Base-by-base conservation (phyloP, 2,113 vertebrate genomes). In the Calyptomena viridis region DNA sequence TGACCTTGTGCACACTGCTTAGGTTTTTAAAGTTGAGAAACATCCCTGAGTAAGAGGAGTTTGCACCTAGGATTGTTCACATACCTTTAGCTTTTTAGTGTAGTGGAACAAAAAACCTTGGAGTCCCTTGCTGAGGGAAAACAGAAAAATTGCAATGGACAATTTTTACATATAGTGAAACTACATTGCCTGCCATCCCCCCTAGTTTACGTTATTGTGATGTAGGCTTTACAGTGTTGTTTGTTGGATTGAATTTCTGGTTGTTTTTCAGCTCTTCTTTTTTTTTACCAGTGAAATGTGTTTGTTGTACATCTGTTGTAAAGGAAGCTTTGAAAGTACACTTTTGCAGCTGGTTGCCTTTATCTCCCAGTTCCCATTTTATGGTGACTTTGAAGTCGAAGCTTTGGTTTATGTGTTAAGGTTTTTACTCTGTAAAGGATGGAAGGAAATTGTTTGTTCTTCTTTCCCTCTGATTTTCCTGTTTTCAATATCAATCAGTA, bases 331-430 rank as follows among this genome's bases (percentile, higher is more conserved):
- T 86, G 81, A 47, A 87, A 93, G 56, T 50, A 20, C 31, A 4
- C 35, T 71, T 81, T n/a, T 69, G 35, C 46, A 84, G 42, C 56
- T 84, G 44, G 31, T 74, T 82, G 37, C 60, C 49, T 94, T 94
- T 88, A 73, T 76, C 56, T 90, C 40, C 27, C 28, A 39, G 10
- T 92, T 89, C 16, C 33, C 31, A 37, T 81, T 85, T 62, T 76
- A 68, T 12, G 17, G 31, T 74, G 79, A 76, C 88, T 95, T 95
- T 93, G 89, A 95, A 92, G 72, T 52, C 74, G 75, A 64, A 82
- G 37, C 87, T 78, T 96, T 91, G 40, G 79, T 80, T 33, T 72
- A 3, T 60, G 11, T 23, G 5, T 71, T 68, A 87, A 66, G 55
- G 28, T 33, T 94, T 95, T 85, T 80, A 56, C 15, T 80, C n/a